Conservation (phyloP, 1,140 invertebrate species). For the Gonioctena quinquepunctata region DNA sequence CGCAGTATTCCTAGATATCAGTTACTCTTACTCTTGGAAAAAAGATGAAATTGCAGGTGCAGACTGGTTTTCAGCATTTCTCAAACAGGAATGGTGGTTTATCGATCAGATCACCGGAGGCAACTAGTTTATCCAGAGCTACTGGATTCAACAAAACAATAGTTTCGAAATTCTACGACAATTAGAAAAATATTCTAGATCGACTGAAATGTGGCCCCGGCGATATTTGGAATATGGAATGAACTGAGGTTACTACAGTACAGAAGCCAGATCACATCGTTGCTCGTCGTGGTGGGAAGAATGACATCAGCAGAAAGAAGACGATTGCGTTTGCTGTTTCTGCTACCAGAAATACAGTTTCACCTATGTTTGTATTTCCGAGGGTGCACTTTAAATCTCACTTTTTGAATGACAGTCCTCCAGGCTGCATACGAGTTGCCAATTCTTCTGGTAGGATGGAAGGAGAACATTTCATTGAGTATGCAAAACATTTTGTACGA, state of each 20-base stretch:
- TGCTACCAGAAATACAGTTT: conserved; percentile 36
- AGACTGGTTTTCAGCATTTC: conserved; percentile 57
- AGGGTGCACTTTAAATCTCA: background rate
- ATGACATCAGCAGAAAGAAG: conserved; percentile 56
- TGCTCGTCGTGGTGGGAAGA: conserved; percentile 54
- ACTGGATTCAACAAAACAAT: conserved; percentile 58
- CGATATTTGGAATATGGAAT: conserved; percentile 50
- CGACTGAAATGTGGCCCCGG: conserved; percentile 37
- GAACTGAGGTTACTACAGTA: conserved; percentile 56
- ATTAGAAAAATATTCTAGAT: conserved; percentile 55
- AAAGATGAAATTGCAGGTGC: conserved; percentile 49
- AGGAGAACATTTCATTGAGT: background rate
- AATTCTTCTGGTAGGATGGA: background rate
- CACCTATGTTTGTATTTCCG: background rate
- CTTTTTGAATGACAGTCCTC: background rate
- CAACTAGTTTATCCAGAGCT: conserved; percentile 56
- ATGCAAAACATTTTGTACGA: background rate
- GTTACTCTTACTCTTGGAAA: conserved; percentile 46
- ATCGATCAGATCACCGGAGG: conserved; percentile 53
- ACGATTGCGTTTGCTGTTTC: conserved; percentile 43
- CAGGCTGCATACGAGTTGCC: conserved; percentile 23
- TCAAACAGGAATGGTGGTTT: conserved; percentile 54
- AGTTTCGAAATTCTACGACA: conserved; percentile 47
- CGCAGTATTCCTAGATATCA: conserved; percentile 45
- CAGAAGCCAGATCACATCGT: conserved; percentile 50